Percentiles rank a stretch among this genome's conserved stretches.
phyloP scores from a whole-genome alignment of 1,140 invertebrate genomes.

The Calliopsis andreniformis region DNA sequence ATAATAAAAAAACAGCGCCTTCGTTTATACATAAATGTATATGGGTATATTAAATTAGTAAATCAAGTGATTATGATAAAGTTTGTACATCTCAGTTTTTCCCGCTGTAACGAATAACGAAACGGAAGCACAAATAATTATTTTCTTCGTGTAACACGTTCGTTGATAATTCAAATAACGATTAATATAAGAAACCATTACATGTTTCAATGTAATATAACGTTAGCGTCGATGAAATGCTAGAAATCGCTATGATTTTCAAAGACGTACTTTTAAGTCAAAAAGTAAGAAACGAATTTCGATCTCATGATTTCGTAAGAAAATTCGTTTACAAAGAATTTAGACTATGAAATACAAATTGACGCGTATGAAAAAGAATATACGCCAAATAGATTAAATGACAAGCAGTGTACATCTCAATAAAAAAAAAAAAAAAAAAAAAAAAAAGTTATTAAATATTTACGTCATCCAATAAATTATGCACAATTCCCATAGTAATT shows the following conservation, averaged over 20 bases:
- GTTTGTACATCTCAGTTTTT: not conserved
- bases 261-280: not conserved
- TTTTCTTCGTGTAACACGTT: conserved; percentile 27
- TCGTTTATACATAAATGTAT: too few species aligned
- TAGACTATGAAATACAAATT: conserved; percentile 8
- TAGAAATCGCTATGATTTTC: conserved; percentile 14
- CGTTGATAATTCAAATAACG: not conserved
- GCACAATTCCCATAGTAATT: conserved; percentile 38
- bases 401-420: not conserved
- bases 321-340: not conserved
- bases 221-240: conserved; percentile 1
- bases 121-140: not conserved
- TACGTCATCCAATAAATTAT: conserved; percentile 43
- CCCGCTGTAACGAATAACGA: not conserved
- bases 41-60: too few species aligned
- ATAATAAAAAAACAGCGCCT: conserved; percentile 8
- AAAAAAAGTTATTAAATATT: conserved; percentile 39
- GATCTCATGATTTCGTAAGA: conserved; percentile 13
- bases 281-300: not conserved
- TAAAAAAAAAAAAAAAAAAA: too few species aligned
- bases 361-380: not conserved
- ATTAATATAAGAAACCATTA: conserved; percentile 21
- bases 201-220: conserved; percentile 17
- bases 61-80: not conserved
- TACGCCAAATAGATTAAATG: not conserved